A percentile compares a stretch with the other conserved stretches of the same genome.
phyloP scores from a whole-genome alignment of 2,113 vertebrate species.

The Merops nubicus region DNA sequence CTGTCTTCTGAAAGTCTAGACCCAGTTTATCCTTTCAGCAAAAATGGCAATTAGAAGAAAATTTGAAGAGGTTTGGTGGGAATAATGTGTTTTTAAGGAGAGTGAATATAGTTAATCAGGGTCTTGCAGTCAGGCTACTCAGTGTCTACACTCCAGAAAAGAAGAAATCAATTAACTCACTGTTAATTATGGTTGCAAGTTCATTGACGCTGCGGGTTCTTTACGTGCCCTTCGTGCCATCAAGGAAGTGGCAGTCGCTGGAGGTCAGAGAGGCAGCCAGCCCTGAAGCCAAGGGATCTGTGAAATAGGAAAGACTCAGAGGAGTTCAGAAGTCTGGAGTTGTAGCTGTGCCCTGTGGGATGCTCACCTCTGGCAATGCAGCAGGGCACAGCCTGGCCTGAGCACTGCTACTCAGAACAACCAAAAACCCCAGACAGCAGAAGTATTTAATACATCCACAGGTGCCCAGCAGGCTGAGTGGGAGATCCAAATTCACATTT shows the following conservation, averaged over 20 bases:
- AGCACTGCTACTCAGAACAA: accelerated
- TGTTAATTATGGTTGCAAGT: accelerated
- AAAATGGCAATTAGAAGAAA: accelerated
- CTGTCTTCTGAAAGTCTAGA: neutral
- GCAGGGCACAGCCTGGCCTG: accelerated
- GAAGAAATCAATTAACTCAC: neutral
- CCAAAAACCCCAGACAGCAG: neutral
- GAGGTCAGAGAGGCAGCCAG: neutral
- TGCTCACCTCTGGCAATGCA: accelerated
- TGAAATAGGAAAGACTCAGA: neutral
- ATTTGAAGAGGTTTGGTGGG: neutral
- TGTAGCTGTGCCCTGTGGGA: accelerated
- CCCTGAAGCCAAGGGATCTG: neutral
- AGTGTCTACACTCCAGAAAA: neutral
- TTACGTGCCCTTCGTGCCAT: accelerated
- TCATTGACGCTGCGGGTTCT: neutral
- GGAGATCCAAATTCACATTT: neutral
- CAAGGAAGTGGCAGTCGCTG: neutral
- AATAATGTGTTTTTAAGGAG: neutral
- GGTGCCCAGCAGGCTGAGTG: neutral
- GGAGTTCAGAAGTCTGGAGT: neutral
- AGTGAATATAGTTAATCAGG: neutral
- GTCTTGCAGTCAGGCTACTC: neutral
- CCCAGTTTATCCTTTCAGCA: accelerated
- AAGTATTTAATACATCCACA: accelerated